These are phyloP conservation scores for Muscicapa comitata DNA, from an alignment of 2,797 vertebrate species.

Conservation along the genomic window DNA sequence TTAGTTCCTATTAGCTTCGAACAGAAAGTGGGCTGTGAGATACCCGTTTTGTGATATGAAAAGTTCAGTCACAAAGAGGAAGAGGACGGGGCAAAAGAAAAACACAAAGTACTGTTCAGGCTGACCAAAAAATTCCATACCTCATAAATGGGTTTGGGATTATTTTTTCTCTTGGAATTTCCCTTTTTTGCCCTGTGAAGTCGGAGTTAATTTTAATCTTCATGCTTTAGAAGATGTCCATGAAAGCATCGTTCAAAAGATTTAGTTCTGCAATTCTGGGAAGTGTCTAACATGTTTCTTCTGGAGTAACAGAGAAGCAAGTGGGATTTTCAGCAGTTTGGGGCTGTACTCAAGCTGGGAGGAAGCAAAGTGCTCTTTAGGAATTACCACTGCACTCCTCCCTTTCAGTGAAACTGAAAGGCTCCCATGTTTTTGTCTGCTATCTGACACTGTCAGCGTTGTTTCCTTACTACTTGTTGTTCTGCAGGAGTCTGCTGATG, in stretches of 20 bases:
- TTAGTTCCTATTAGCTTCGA: not conserved
- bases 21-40: not conserved
- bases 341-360: not conserved
- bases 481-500: not conserved
- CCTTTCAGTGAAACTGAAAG: not conserved
- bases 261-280: not conserved
- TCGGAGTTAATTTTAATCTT: not conserved
- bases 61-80: not conserved
- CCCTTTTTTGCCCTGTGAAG: not conserved
- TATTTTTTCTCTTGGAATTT: not conserved
- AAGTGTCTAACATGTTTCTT: not conserved
- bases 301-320: not conserved
- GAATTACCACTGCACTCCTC: not conserved
- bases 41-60: not conserved
- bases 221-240: not conserved
- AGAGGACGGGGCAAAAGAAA: accelerated
- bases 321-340: not conserved
- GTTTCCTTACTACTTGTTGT: not conserved
- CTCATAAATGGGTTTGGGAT: not conserved
- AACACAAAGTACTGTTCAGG: not conserved
- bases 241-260: not conserved
- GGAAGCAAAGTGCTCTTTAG: not conserved
- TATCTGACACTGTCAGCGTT: not conserved
- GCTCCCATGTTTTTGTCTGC: not conserved
- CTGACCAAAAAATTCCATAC: not conserved